Percentiles rank a stretch among this genome's conserved stretches.
phyloP scores from a whole-genome alignment of 2,888 invertebrate species.

The Tethea ocularis region DNA sequence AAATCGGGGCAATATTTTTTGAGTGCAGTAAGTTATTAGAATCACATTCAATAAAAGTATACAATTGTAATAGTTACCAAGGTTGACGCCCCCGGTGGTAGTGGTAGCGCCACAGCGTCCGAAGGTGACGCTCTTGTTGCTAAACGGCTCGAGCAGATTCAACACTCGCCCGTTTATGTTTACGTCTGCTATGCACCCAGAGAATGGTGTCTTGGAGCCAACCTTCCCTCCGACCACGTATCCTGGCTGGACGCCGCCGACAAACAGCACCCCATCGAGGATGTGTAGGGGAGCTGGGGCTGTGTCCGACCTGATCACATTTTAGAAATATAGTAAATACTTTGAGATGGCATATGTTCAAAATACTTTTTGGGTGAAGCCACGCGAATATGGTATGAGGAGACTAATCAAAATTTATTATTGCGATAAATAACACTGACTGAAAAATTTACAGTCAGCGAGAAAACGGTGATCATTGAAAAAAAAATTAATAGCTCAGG shows the following conservation, averaged over 20 bases:
- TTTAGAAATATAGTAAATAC: no score
- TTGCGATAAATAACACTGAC: no score
- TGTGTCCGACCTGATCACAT: slow-evolving; percentile 76
- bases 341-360: no score
- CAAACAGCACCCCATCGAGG: slow-evolving; percentile 88
- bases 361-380: no score
- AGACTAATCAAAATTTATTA: no score
- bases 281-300: slow-evolving; percentile 85
- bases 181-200: slow-evolving; percentile 97
- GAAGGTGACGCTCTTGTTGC: slow-evolving; percentile 60
- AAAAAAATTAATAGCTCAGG: no score
- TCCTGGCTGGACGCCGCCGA: slow-evolving; percentile 92
- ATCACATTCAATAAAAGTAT: no score
- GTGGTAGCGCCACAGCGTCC: slow-evolving; percentile 60
- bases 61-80: slow-evolving; percentile 42
- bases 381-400: no score
- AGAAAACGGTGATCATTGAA: no score
- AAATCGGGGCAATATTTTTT: no score
- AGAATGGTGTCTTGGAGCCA: slow-evolving; percentile 86
- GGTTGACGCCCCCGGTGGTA: slow-evolving; percentile 64
- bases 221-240: slow-evolving; percentile 82
- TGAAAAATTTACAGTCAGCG: no score
- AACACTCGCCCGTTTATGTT: slow-evolving; percentile 90
- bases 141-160: slow-evolving; percentile 63
- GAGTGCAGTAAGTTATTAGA: no score